These are phyloP conservation scores for Drosophila rufa DNA, from an alignment of 1,140 invertebrate genomes.

Conservation along the genomic window DNA sequence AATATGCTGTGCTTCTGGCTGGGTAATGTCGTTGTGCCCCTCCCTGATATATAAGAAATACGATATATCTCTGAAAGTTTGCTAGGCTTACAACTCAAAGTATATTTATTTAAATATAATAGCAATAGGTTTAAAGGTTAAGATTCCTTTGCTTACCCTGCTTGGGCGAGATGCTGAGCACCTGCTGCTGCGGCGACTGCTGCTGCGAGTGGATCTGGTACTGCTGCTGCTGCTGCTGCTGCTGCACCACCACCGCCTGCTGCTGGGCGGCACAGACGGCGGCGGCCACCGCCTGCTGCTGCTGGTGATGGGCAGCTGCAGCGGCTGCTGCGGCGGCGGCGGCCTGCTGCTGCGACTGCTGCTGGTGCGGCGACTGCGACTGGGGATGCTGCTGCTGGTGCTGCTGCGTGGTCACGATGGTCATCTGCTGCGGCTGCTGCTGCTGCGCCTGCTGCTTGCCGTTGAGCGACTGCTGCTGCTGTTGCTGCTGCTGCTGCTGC, in stretches of 20 bases:
- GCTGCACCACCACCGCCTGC: conserved; percentile 80
- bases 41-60: no score
- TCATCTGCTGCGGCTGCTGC: conserved; percentile 77
- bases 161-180: conserved; percentile 80
- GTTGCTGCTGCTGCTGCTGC: conserved; percentile 66
- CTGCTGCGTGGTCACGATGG: conserved; percentile 73
- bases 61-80: neutral
- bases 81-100: neutral
- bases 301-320: conserved; percentile 67
- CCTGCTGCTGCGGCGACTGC: conserved; percentile 83
- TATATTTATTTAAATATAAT: neutral
- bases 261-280: conserved; percentile 80
- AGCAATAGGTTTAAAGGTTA: neutral
- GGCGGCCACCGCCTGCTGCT: conserved; percentile 74
- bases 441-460: conserved; percentile 71
- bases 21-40: no score
- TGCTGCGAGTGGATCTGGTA: conserved; percentile 84
- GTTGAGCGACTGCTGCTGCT: conserved; percentile 61
- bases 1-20: no score
- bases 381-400: conserved; percentile 71
- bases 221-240: conserved; percentile 74
- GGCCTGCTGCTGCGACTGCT: conserved; percentile 68
- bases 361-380: conserved; percentile 73
- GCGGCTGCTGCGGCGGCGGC: conserved; percentile 74
- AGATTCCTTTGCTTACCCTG: conserved; percentile 68